Conservation (phyloP, 2,888 invertebrate species). For the Omphaloscelis lunosa region DNA sequence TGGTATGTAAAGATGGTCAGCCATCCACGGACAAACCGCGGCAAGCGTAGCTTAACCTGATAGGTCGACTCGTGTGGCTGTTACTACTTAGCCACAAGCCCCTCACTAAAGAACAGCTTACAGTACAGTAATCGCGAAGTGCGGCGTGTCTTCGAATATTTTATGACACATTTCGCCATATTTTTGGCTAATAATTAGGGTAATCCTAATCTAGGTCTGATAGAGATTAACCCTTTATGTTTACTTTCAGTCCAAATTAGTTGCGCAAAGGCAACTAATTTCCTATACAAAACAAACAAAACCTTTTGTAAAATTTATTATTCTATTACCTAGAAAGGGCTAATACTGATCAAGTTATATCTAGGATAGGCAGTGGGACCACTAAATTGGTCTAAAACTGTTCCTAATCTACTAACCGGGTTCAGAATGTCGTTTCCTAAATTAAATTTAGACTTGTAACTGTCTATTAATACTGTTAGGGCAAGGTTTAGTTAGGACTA, state of each 20-base stretch:
- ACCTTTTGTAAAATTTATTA: conserved; percentile 54
- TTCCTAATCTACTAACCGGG: conserved; percentile 50
- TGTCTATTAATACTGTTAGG: conserved; percentile 45
- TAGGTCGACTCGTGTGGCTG: too few species aligned
- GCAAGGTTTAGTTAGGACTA: conserved; percentile 12
- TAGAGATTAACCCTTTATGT: not conserved
- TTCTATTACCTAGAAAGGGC: conserved; percentile 49
- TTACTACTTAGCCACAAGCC: too few species aligned
- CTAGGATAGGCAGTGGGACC: conserved; percentile 23
- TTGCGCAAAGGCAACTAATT: not conserved
- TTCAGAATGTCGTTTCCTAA: conserved; percentile 41
- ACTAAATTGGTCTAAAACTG: conserved; percentile 51
- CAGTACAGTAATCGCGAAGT: too few species aligned
- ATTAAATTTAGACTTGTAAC: conserved; percentile 59
- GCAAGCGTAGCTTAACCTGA: too few species aligned
- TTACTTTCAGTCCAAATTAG: conserved; percentile 1
- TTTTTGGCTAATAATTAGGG: not conserved
- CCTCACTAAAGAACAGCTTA: too few species aligned
- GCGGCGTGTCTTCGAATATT: too few species aligned
- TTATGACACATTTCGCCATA: not conserved
- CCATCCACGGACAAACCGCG: too few species aligned
- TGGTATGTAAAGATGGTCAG: too few species aligned
- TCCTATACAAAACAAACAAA: conserved; percentile 26
- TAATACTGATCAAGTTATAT: conserved; percentile 45
- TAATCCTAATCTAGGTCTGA: not conserved